Evolutionary conservation across 2,797 vertebrate species (phyloP).

Genomic region (Rhinichthys osculus): DNA sequence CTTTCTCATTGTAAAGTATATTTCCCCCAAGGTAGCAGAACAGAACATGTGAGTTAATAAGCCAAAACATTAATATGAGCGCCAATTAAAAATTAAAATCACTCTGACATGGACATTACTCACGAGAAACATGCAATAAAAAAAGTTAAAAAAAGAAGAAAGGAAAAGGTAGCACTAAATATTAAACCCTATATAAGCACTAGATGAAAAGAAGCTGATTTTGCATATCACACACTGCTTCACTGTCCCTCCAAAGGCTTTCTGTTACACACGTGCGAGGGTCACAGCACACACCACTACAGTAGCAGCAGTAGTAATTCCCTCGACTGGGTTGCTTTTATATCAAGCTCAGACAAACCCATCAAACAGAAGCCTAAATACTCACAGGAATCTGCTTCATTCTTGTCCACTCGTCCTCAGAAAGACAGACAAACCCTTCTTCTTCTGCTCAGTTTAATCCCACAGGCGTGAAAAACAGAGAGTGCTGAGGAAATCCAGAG

Average conservation of each 20-base stretch:
- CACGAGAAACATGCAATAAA: not conserved
- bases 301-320: slow-evolving; percentile 45
- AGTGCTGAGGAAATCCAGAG: slow-evolving; percentile 54
- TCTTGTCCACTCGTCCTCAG: slow-evolving; percentile 59
- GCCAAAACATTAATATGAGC: not conserved
- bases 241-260: slow-evolving; percentile 3
- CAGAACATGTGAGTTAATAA: not conserved
- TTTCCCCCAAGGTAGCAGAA: not conserved
- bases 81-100: not conserved
- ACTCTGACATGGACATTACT: not conserved
- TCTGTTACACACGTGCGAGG: slow-evolving; percentile 43
- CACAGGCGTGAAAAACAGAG: slow-evolving; percentile 54
- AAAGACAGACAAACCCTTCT: slow-evolving; percentile 59
- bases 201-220: not conserved
- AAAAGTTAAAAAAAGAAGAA: not conserved
- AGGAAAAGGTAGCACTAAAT: not conserved
- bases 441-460: slow-evolving; percentile 66
- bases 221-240: not conserved
- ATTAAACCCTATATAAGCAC: not conserved
- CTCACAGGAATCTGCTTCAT: slow-evolving; percentile 71
- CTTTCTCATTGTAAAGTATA: not conserved
- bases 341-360: slow-evolving; percentile 34
- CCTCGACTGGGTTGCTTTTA: slow-evolving; percentile 27
- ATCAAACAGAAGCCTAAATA: slow-evolving; percentile 58
- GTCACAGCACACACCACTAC: slow-evolving; percentile 52